Evolutionary conservation across 2,888 invertebrate species (phyloP).

Genomic region (Frankliniella fusca): DNA sequence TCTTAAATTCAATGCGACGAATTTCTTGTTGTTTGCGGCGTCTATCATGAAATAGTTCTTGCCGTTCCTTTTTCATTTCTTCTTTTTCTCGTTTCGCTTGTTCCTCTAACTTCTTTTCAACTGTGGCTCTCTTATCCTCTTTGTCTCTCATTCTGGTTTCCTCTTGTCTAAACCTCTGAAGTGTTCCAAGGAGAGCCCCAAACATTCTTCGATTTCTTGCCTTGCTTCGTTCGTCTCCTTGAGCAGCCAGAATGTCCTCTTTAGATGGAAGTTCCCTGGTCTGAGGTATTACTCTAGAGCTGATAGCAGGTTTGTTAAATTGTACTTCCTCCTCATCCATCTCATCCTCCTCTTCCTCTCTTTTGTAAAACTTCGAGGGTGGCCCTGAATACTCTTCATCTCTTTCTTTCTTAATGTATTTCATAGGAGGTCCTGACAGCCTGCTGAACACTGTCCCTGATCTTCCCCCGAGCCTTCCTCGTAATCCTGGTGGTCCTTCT

Average conservation of each 20-base stretch:
- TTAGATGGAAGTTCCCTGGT: conserved; percentile 78
- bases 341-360: conserved; percentile 62
- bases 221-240: conserved; percentile 72
- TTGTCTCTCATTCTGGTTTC: conserved; percentile 80
- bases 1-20: conserved; percentile 81
- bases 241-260: conserved; percentile 74
- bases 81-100: conserved; percentile 83
- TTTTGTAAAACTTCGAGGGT: neutral
- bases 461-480: neutral
- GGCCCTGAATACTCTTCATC: neutral
- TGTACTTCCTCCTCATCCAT: conserved; percentile 66
- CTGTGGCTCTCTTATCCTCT: conserved; percentile 79
- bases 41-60: conserved; percentile 77
- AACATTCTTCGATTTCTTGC: conserved; percentile 89
- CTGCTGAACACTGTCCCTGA: conserved; percentile 43
- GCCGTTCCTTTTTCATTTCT: conserved; percentile 74
- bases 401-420: conserved; percentile 33
- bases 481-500: neutral
- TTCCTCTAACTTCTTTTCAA: conserved; percentile 91
- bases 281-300: conserved; percentile 76
- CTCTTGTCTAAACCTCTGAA: conserved; percentile 93
- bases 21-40: conserved; percentile 86
- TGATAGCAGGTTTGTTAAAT: conserved; percentile 64
- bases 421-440: conserved; percentile 42
- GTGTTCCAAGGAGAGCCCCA: conserved; percentile 87